Base-by-base conservation (phyloP, 2,797 vertebrate genomes). In the Carduelis carduelis region DNA sequence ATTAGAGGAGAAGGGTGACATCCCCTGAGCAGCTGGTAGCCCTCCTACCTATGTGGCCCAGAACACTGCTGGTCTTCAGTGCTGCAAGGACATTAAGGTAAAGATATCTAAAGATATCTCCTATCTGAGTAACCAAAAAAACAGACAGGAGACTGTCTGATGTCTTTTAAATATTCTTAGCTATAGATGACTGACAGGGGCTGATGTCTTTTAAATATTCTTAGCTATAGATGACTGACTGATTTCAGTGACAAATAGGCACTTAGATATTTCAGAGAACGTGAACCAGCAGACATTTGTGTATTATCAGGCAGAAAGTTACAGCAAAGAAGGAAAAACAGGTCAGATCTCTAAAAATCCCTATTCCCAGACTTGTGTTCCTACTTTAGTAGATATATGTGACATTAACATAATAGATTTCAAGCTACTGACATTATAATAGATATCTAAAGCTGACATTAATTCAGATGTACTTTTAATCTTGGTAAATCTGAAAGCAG, bases 381-480 rank as follows among this genome's bases (percentile, higher is more conserved):
- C 59, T 82, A 59, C 27, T 65, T 91, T 63, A 82, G 18, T 63
- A 69, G 37, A 56, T 83, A 59, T 52, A 68, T 43, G 68, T 94
- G 61, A 93, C n/a, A n/a, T 69, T 90, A 93, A 61, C 86, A 64
- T 52, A 59, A 59, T 50, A 85, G 49, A 57, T 74, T 78, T 47
- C 34, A 87, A 86, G 77, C 37, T 94, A 63, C n/a, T 68, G 70
- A 85, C 59, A 84, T 76, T 41, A 44, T 28, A 95, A 90, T 78
- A 87, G 32, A 39, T 52, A 79, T 83, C 53, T 87, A 69, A 95
- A 87, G 28, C 32, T 90, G 50, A 92, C 71, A 32, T 53, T 89
- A 74, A 89, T 93, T 95, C 87, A 93, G 41, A 70, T 68, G 44
- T 74, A 86, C 39, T 89, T 93, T 72, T 91, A 91, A 93, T 92